Evolutionary conservation across 2,797 vertebrate species (phyloP), one percentile per base, ranked within the genome.

Genomic region (Sebastes itinus): DNA sequence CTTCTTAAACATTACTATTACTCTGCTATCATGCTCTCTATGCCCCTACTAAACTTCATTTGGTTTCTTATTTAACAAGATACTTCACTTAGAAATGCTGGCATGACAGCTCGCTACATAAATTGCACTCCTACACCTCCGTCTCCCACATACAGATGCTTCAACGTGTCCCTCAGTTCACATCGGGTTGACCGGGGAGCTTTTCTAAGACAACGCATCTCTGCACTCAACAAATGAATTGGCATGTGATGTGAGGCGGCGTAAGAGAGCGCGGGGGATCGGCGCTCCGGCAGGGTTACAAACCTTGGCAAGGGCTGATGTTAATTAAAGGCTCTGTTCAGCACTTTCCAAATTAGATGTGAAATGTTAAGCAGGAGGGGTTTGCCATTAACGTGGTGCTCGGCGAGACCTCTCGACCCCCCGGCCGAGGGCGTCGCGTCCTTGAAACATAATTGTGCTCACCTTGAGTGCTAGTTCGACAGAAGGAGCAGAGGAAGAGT

Each of bases 321-420:
- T 92, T 95, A 93, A 94, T 94, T 94, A 93, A 93, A 88, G 86
- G 77, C 86, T 91, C 86, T 83, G 85, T 89, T 92, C 87, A 89
- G 88, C 89, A 91, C 90, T 94, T 92, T 92, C 75, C 81, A 88
- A 93, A 94, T 94, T 92, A 92, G 91, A 89, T 90, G 85, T 80
- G 66, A 91, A 92, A 93, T 91, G 92, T 94, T 93, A 92, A 94
- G 91, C 90, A 83, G 80, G 80, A 81, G 80, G 76, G 74, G 82
- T 84, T 81, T 60, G 82, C 82, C 80, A 80, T 91, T 86, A 89
- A 77, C n/a, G 68, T 62, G 65, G 71, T 14, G 73, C 79, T 55
- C 22, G 56, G 16, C 1, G 22, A 54, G 64, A 82, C 89, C 88
- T 69, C 85, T 79, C 20, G 89, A 89, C 89, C 88, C 77, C 77